Evolutionary conservation across 2,888 invertebrate species (phyloP), one percentile per base, ranked within the genome.

Genomic region (Machimus rusticus): DNA sequence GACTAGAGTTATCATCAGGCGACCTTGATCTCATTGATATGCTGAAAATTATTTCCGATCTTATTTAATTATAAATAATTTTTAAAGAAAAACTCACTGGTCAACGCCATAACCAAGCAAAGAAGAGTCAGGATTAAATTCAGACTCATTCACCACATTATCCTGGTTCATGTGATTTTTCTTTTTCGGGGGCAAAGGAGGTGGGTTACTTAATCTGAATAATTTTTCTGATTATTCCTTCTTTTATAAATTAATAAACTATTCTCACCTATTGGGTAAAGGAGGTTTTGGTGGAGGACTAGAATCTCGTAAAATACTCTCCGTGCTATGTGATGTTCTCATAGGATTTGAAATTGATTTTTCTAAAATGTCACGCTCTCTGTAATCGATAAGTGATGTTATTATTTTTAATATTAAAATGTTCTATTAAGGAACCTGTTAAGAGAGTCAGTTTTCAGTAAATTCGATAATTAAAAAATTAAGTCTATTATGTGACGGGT

Each of bases 211-310:
- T 84, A 91, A 90, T 89, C 90, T 90, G n/a, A 66, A 28, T 19
- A 66, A 66, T 28, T 6, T 51, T 23, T 23, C 5, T 23, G 6
- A 1, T 66, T 23, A 66, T 6, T 23, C 8, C 5, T 66, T 66
- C 14, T 74, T 2, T 16, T 37, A 39, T 51, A 46, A 43, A 37
- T 86, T 34, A 39, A 78, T 23, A 55, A 77, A 86, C 39, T 31
- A 77, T 89, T 37, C 90, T 92, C 92, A 96, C 95, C 96, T 94
- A 90, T 95, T 95, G 87, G 98, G 97, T 90, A 98, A 94, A 86
- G 98, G 98, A 81, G 98, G 98, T 93, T 98, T 98, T 14, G 98
- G 97, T 88, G 97, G 97, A 88, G 96, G 96, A 92, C 94, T 95
- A 89, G 96, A 93, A 91, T 95, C 95, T 91, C 94, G 93, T 90